Evolutionary conservation across 2,888 invertebrate species (phyloP).

Genomic region (Allophyes oxyacanthae): DNA sequence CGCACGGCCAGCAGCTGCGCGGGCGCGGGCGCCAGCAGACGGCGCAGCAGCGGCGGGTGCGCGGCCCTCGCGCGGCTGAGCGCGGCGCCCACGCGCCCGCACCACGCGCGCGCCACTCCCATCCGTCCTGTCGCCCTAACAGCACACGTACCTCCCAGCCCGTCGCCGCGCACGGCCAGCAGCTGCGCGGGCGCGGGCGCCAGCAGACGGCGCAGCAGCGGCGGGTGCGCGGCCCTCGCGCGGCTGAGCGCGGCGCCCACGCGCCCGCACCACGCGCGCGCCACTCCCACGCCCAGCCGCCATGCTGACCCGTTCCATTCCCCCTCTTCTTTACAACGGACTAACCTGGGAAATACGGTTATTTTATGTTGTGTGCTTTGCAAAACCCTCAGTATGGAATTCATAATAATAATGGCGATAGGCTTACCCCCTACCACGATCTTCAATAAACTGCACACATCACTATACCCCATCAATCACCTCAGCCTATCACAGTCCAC

Average conservation of each 20-base stretch:
- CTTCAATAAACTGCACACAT: no score
- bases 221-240: constrained; percentile 60
- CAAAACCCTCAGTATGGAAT: no score
- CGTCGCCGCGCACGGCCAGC: constrained; percentile 20
- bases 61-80: constrained; percentile 55
- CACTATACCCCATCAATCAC: no score
- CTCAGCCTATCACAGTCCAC: no score
- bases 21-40: constrained; percentile 66
- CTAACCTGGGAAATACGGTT: constrained; percentile 50
- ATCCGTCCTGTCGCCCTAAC: constrained; percentile 49
- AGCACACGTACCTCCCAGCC: no score
- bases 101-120: constrained; percentile 69
- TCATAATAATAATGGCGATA: no score
- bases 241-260: constrained; percentile 66
- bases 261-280: constrained; percentile 73
- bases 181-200: constrained; percentile 57
- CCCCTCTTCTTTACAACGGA: constrained; percentile 43
- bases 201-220: constrained; percentile 69
- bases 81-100: constrained; percentile 71
- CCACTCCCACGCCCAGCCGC: constrained; percentile 57
- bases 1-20: constrained; percentile 44
- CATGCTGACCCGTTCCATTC: constrained; percentile 30
- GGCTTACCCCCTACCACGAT: no score
- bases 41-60: constrained; percentile 66
- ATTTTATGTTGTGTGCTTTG: no score